Evolutionary conservation across 2,888 invertebrate genomes (phyloP), one percentile per base, ranked within the genome.

Genomic region (Galerucella pusilla): DNA sequence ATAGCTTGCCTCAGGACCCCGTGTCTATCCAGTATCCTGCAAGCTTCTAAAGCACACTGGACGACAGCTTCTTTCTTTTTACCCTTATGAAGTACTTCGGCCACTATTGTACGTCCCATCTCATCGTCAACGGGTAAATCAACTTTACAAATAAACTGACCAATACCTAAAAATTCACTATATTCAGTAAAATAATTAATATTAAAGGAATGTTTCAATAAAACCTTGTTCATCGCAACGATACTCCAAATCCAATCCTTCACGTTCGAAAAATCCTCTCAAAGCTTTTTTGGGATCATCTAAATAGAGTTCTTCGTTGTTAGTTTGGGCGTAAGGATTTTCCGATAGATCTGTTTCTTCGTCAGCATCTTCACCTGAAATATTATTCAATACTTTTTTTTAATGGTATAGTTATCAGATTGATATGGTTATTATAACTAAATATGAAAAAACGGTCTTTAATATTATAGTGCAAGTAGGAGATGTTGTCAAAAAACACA

Each of bases 221-320:
- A 49, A 74, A 0, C 95, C 94, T 81, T 94, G 92, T 83, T 98
- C 98, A 79, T 94, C 93, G 59, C 96, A 95, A 81, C 96, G 92
- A 85, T 98, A 98, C 63, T 93, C 93, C 52, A 97, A 89, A 76
- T 96, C 95, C 68, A 93, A 67, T 0, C 98, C 92, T 88, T 99
- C 98, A 72, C 98, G 90, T 86, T 99, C 99, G 87, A 96, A 98
- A 90, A 95, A 99, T 0, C 97, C 96, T 67, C 96, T 90, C 16
- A 99, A 87, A 0, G 97, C 96, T 86, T 97, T 97, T 88, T 98
- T 98, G 0, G 99, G 99, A 88, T 99, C 98, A 69, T 96, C 94
- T 54, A 97, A 88, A 86, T 97, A 97, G 20, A 97, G 87, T 78
- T 97, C 96, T 86, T 98, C 98, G 85, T 97, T 96, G 65, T 91